Evolutionary conservation across 2,113 vertebrate genomes (phyloP).

Genomic region (Nannospalax galili): DNA sequence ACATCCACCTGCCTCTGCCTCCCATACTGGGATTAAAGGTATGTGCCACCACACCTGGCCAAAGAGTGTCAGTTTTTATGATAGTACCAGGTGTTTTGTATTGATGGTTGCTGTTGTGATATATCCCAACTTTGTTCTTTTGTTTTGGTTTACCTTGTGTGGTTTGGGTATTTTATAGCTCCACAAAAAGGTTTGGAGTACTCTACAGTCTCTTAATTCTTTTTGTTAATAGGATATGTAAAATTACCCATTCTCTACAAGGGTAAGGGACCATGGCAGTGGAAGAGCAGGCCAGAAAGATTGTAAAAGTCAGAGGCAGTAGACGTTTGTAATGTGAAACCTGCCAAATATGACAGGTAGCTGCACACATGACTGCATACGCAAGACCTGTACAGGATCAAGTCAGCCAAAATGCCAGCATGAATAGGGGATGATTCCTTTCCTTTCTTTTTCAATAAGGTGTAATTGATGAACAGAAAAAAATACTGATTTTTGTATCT

Average conservation of each 20-base stretch:
- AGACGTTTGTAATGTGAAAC: not conserved
- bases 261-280: not conserved
- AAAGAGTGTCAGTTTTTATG: no score
- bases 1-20: no score
- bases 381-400: not conserved
- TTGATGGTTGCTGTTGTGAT: not conserved
- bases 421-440: not conserved
- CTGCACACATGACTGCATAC: not conserved
- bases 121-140: not conserved
- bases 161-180: not conserved
- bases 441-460: not conserved
- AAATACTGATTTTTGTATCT: no score
- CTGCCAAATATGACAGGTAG: not conserved
- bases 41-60: no score
- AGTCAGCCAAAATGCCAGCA: not conserved
- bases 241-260: not conserved
- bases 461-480: no score
- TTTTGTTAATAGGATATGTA: no score
- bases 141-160: not conserved
- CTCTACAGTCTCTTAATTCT: not conserved
- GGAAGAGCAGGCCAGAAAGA: not conserved
- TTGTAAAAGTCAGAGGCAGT: not conserved
- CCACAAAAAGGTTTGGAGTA: not conserved
- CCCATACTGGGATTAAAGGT: no score
- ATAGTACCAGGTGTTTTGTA: not conserved